These are phyloP conservation scores for Clarias macrocephalus DNA, from an alignment of 2,113 vertebrate species.

Conservation along the genomic window DNA sequence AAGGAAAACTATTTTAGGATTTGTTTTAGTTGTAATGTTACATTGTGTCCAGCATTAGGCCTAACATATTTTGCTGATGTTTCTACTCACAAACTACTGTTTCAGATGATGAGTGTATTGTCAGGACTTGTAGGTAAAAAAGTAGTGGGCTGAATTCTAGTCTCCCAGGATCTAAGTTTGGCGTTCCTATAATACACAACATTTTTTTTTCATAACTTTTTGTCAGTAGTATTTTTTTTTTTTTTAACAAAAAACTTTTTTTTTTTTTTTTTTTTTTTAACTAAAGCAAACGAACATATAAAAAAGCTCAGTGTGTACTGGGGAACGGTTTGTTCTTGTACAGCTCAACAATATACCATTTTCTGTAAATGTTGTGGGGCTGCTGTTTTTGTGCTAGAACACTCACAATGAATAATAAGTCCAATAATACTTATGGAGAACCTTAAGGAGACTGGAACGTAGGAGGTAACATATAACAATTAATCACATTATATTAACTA, in stretches of 20 bases:
- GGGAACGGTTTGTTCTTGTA: not conserved
- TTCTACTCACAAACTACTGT: not conserved
- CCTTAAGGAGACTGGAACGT: not conserved
- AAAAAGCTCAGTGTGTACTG: not conserved
- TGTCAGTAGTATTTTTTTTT: no score
- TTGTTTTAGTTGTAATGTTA: not conserved
- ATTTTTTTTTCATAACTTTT: not conserved
- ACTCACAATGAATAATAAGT: not conserved
- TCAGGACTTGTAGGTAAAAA: not conserved
- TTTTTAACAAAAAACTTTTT: not conserved
- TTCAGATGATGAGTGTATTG: not conserved
- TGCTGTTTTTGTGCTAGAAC: not conserved
- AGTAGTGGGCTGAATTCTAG: not conserved
- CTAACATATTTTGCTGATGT: not conserved
- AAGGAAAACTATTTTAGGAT: not conserved
- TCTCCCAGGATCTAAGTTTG: not conserved
- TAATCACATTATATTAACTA: not conserved
- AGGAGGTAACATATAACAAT: not conserved
- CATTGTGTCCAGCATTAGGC: not conserved
- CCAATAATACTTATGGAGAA: not conserved
- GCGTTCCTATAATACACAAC: not conserved
- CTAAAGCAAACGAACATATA: not conserved
- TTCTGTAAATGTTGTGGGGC: not conserved
- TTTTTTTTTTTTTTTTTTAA: not conserved
- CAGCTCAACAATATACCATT: not conserved